Evolutionary conservation across 2,888 invertebrate species (phyloP).

Genomic region (Dione juno): DNA sequence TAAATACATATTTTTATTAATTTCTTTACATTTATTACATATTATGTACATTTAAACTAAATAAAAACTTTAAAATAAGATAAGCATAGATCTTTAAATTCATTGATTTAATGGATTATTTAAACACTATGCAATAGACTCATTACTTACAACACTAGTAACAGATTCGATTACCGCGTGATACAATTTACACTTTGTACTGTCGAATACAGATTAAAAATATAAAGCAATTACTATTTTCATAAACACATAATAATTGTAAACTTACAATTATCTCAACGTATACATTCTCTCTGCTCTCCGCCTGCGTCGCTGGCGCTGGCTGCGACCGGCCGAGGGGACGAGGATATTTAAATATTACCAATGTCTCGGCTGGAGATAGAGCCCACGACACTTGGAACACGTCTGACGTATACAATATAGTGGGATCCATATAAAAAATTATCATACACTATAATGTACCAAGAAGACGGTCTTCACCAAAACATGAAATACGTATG

Average conservation of each 20-base stretch:
- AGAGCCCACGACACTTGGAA: background rate
- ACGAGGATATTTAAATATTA: background rate
- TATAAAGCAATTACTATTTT: background rate
- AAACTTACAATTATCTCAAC: background rate
- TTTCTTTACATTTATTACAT: background rate
- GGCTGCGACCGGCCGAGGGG: background rate
- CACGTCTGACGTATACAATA: background rate
- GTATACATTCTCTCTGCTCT: background rate
- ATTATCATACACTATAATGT: background rate
- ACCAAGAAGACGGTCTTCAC: background rate
- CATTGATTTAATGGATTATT: background rate
- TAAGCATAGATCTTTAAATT: background rate
- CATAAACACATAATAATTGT: too few species aligned
- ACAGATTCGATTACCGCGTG: background rate
- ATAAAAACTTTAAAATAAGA: background rate
- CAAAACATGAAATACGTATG: background rate
- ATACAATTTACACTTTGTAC: slow-evolving; percentile 13
- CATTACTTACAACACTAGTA: background rate
- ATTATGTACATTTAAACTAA: background rate
- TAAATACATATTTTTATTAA: slow-evolving; percentile 10
- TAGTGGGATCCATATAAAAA: background rate
- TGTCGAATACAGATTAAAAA: background rate
- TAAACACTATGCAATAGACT: slow-evolving; percentile 1
- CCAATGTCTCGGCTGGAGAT: background rate
- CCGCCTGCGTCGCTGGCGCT: too few species aligned